Conservation (phyloP, 2,113 vertebrate genomes). For the Cranoglanis bouderius region DNA sequence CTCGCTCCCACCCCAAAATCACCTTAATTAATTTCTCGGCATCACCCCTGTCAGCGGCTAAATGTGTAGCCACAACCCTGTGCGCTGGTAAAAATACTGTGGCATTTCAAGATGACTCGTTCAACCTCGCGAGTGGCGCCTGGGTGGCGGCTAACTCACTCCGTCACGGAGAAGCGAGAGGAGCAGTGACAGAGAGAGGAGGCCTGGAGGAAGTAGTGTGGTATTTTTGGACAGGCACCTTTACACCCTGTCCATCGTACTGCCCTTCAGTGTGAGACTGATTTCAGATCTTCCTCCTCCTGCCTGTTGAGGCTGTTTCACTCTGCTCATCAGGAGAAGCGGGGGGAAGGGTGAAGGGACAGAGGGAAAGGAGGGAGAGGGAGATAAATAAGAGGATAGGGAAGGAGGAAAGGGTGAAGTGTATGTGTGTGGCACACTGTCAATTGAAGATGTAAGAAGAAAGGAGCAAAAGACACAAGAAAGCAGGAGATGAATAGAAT, state of each 20-base stretch:
- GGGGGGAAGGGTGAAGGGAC: neutral
- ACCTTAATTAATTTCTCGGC: conserved; percentile 58
- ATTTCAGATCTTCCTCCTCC: conserved; percentile 31
- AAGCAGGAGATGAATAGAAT: conserved; percentile 15
- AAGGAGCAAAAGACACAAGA: neutral
- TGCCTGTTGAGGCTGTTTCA: conserved; percentile 24
- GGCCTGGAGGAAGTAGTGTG: conserved; percentile 69
- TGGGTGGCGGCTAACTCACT: conserved; percentile 20
- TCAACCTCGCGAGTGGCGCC: conserved; percentile 30
- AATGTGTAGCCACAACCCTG: conserved; percentile 50
- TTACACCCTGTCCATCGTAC: conserved; percentile 63
- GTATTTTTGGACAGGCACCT: conserved; percentile 64
- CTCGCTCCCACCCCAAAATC: conserved; percentile 39
- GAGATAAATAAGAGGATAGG: conserved; percentile 4
- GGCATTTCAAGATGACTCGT: conserved; percentile 52
- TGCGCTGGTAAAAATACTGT: conserved; percentile 52
- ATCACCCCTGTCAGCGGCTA: conserved; percentile 52
- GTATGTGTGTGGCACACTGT: conserved; percentile 33
- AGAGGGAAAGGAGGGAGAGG: neutral
- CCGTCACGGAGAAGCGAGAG: conserved; percentile 60
- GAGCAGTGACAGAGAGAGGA: conserved; percentile 61
- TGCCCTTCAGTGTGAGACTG: conserved; percentile 57
- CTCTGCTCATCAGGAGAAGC: conserved; percentile 25
- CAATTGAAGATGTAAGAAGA: conserved; percentile 33
- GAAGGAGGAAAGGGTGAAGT: conserved; percentile 19